Base-by-base conservation (phyloP, 1,140 invertebrate genomes). In the Saccostrea cuccullata region DNA sequence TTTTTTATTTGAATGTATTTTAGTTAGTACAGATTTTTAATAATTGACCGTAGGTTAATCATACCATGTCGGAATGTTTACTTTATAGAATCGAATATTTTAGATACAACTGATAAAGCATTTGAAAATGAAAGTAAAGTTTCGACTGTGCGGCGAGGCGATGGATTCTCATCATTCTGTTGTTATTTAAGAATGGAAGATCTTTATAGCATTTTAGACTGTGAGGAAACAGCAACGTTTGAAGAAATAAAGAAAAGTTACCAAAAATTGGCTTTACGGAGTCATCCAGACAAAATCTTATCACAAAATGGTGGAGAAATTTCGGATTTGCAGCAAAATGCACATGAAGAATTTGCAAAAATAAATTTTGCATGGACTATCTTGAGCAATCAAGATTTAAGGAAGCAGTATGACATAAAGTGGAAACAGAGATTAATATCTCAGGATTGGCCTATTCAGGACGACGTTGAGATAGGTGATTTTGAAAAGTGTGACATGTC, bases 361-460 rank as follows among this genome's bases (percentile, higher is more conserved):
- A 88, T 94, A 40, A 90, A 92, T 67, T 87, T 86, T 60, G 93
- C 94, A 40, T 94, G 93, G 93, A 92, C 92, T 40, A 92, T 94
- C n/a, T 87, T 94, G 1, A 86, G 91, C n/a, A 90, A 94, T 88
- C 26, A 73, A n/a, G 60, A 90, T 36, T 70, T 93, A 58, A 90
- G 92, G 55, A 67, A 91, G 58, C 86, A 91, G 60, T 94, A 91
- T 89, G 92, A 94, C 88, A 88, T 89, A 3, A 89, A 85, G 70
- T 93, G 93, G 94, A 89, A 90, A 40, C 91, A 93, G 56, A 89
- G 92, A 40, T 91, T 91, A 70, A 56, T 93, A 12, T 90, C 89
- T 8, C 93, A 94, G 67, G 90, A 92, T 30, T 91, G 91, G 88
- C 94, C 94, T 0, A 92, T 94, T 58, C 94, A 94, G 55, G 93